Base-by-base conservation (phyloP, 2,888 invertebrate species). In the Agriotes lineatus region DNA sequence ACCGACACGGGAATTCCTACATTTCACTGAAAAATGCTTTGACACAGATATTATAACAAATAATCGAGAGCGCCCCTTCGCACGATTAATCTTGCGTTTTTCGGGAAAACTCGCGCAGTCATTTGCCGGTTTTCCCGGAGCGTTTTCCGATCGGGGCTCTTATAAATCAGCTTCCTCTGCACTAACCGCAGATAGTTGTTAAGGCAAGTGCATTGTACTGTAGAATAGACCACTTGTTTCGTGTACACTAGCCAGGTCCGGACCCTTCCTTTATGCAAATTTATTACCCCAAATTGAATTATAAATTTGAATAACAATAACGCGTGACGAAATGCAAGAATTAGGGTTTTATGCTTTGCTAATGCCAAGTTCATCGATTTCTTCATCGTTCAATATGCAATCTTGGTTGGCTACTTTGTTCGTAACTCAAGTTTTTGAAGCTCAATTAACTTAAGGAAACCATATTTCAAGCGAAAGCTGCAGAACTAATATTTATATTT, bases 281-380 rank as follows among this genome's bases (percentile, higher is more conserved):
- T 82, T 82, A 82, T 83, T 80, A 80, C 81, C 83, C 83, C 81
- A 82, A 84, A 84, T 84, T 84, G 83, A 84, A 84, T 84, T 83
- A 84, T 82, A 83, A 83, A 84, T 84, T 84, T 84, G 83, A 84
- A 84, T 84, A 83, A 84, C 82, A 84, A 84, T 83, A 81, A 81
- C 79, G 80, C 79, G 79, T 83, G 82, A 82, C 82, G 83, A 78
- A 82, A 80, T 78, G 80, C 78, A 79, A 78, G 79, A 80, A 81
- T 82, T 78, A 76, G 82, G 82, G 81, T 82, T 83, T 82, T 81
- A 83, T 79, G 81, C 79, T 78, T 82, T 81, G 79, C 80, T 81
- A 79, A 76, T 77, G 76, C 75, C 71, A 74, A 76, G 76, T 76
- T 74, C 72, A 73, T 69, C 16, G 25, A 25, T 25, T 25, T 25